Conservation (phyloP, 2,888 invertebrate genomes). For the Arrhopalites spinosus region DNA sequence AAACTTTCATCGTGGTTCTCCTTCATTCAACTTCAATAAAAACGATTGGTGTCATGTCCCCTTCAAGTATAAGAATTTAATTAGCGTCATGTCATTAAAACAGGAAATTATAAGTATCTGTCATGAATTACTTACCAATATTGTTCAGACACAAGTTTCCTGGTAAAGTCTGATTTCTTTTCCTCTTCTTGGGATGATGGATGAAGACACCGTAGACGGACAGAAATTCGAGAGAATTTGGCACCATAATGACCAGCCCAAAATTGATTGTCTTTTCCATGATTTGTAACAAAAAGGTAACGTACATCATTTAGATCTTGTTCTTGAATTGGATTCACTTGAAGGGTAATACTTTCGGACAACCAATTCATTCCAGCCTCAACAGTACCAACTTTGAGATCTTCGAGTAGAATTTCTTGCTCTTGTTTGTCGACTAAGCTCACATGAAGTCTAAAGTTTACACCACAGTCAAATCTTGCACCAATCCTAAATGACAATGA, state of each 20-base stretch:
- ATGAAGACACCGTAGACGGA: not conserved
- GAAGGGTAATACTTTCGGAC: not conserved
- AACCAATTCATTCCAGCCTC: too few relatives aligned
- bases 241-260: conserved; percentile 44
- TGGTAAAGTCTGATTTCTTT: too few relatives aligned
- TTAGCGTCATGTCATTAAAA: too few relatives aligned
- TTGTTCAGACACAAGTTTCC: too few relatives aligned
- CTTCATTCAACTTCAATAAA: too few relatives aligned
- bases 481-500: conserved; percentile 41
- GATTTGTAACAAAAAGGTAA: conserved; percentile 39
- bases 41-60: too few relatives aligned
- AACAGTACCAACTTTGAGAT: conserved; percentile 17
- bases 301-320: conserved; percentile 41
- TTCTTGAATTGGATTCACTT: conserved; percentile 23
- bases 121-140: too few relatives aligned
- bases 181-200: not conserved
- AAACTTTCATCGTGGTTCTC: too few relatives aligned
- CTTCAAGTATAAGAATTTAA: too few relatives aligned
- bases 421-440: conserved; percentile 32
- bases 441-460: conserved; percentile 37
- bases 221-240: conserved; percentile 43
- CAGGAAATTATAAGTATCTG: too few relatives aligned
- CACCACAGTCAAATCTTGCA: conserved; percentile 45
- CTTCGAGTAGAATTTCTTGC: conserved; percentile 21
- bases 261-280: conserved; percentile 39